phyloP scores from a whole-genome alignment of 2,888 invertebrate species.

The Meloe dianella region DNA sequence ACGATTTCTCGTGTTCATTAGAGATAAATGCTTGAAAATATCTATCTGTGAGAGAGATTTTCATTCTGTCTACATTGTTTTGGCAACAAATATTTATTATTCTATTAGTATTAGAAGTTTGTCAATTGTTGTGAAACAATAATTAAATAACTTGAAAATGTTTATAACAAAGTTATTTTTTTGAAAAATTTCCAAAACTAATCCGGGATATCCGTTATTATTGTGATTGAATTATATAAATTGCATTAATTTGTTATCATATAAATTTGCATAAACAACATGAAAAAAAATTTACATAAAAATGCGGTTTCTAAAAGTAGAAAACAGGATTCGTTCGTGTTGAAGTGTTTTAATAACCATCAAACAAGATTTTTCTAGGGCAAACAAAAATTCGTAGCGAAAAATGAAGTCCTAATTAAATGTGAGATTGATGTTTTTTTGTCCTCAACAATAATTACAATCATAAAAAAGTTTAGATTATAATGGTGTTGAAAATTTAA shows the following conservation, averaged over 20 bases:
- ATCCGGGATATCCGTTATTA: slow-evolving; percentile 13
- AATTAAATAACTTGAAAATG: neutral
- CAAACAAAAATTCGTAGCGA: neutral
- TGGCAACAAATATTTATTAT: too few relatives aligned
- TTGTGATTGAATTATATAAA: slow-evolving; percentile 21
- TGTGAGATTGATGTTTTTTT: neutral
- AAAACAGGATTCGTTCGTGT: slow-evolving; percentile 11
- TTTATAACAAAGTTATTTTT: slow-evolving; percentile 22
- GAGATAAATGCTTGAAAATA: neutral
- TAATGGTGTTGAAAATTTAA: neutral
- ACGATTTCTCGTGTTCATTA: neutral
- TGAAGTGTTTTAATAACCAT: neutral
- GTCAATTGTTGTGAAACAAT: too few relatives aligned
- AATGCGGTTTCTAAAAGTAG: slow-evolving; percentile 25
- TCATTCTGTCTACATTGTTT: too few relatives aligned
- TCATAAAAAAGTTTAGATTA: neutral
- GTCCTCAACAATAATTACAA: neutral
- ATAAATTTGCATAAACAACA: slow-evolving; percentile 30
- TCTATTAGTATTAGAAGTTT: too few relatives aligned
- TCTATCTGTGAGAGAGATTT: too few relatives aligned
- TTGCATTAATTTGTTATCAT: slow-evolving; percentile 22
- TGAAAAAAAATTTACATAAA: slow-evolving; percentile 27
- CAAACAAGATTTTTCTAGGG: neutral
- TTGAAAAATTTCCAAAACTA: slow-evolving; percentile 8
- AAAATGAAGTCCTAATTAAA: neutral